Base-by-base conservation (phyloP, 2,888 invertebrate species). In the Craniophora ligustri region DNA sequence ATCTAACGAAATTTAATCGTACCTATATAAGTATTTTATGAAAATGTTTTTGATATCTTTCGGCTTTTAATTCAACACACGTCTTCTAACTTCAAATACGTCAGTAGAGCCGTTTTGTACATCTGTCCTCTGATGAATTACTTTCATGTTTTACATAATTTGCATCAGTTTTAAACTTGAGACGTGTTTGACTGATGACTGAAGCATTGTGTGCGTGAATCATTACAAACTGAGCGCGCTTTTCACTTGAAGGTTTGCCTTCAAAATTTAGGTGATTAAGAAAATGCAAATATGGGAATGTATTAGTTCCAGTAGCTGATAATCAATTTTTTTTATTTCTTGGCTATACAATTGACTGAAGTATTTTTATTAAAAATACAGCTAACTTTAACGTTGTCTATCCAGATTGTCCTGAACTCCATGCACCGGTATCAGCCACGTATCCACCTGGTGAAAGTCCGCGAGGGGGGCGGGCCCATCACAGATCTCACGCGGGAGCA, bases 351-450 rank as follows among this genome's bases (percentile, higher is more conserved):
- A n/a, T n/a, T n/a, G n/a, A n/a, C n/a, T n/a, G n/a, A n/a, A n/a
- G n/a, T n/a, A n/a, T n/a, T n/a, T n/a, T 8, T 7, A 10, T 26
- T 10, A 26, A 26, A 26, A 26, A 10, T 26, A 1, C 10, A 10
- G 2, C n/a, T 10, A 49, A 7, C 7, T 6, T 2, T 5, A 5
- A 13, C 42, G 40, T 64, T 57, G 7, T 72, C 63, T 78, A 88
- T 94, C 28, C 97, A 99, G 99, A 98, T 99, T 81, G 98, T 99
- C 51, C 94, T 99, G 62, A 99, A 99, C 91, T 99, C 99, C 14
- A 99, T 99, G 99, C 99, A 99, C 93, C 97, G 98, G 82, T 99
- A 99, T 89, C 99, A 99, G 91, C 99, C 99, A 0, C 94, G 99
- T 67, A 98, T 99, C 84, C 99, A 99, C 93, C 94, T 99, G 78